phyloP scores from a whole-genome alignment of 2,888 invertebrate species.

The Sycophila texana region DNA sequence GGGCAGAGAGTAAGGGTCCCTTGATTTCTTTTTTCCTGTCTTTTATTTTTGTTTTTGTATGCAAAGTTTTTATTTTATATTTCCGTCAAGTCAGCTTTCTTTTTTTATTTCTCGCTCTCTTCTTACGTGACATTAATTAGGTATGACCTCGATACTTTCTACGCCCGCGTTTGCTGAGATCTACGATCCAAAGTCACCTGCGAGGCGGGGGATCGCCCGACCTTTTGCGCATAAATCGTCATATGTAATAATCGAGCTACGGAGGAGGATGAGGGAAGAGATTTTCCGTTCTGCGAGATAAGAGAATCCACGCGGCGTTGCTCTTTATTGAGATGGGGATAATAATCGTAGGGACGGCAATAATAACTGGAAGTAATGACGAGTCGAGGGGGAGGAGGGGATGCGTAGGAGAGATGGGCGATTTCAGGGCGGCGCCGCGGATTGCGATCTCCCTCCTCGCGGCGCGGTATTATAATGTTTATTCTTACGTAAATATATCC shows the following conservation, averaged over 20 bases:
- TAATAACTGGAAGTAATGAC: no score
- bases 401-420: neutral
- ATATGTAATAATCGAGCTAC: conserved; percentile 1
- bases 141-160: conserved; percentile 64
- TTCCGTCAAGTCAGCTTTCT: conserved; percentile 60
- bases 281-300: neutral
- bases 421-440: no score
- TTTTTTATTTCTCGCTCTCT: conserved; percentile 1
- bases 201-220: conserved; percentile 33
- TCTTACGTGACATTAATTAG: conserved; percentile 63
- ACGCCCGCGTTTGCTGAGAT: conserved; percentile 66
- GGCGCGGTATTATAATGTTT: conserved; percentile 45
- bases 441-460: conserved; percentile 12
- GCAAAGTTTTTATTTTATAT: conserved; percentile 63
- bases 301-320: no score
- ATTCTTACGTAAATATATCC: conserved; percentile 65
- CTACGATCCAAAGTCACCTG: conserved; percentile 59
- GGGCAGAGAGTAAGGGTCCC: neutral
- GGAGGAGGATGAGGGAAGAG: conserved; percentile 10
- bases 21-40: no score
- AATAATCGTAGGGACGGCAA: no score
- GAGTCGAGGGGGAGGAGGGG: neutral
- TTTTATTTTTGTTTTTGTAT: conserved; percentile 60
- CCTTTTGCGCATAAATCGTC: neutral
- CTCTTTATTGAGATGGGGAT: no score